Evolutionary conservation across 2,888 invertebrate species (phyloP), one percentile per base, ranked within the genome.

Genomic region (Therioaphis trifolii): DNA sequence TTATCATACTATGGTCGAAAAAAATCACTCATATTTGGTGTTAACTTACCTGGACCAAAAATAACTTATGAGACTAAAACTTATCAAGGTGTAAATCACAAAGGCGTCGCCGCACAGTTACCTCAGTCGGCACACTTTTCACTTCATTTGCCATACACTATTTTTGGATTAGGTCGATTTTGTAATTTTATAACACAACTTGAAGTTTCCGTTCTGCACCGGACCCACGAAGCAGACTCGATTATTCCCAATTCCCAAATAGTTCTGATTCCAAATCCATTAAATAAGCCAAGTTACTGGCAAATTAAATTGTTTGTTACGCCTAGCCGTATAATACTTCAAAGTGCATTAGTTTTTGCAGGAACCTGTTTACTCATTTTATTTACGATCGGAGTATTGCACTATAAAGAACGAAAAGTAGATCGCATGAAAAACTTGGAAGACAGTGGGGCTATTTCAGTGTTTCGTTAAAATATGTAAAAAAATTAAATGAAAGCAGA

Each of bases 181-280:
- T 98, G 99, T 1, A 99, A 99, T 90, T 99, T 99, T 90, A 95
- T 99, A 0, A 98, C 99, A 87, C 92, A 92, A 15, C 90, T 99
- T 52, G 93, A 92, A 79, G 95, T 97, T 2, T 95, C 96, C 15
- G 72, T 87, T 58, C 86, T 86, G 87, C 89, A 88, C 87, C 87
- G 68, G 86, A 87, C 92, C 18, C 92, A 92, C 86, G 92, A 92
- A 84, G 97, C 96, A 95, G 93, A 93, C 0, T 96, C 96, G 88
- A 93, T 98, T 79, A 98, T 99, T 88, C 99, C 99, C 0, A 99
- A 99, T 88, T 98, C 98, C 0, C 98, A 99, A 89, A 94, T 99
- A 89, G 95, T 98, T 49, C 94, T 99, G 0, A 95, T 98, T 85
- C 99, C 99, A 1, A 92, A 93, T 88, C 96, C 96, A 7, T 91